Base-by-base conservation (phyloP, 2,113 vertebrate species). In the Nesoenas mayeri region DNA sequence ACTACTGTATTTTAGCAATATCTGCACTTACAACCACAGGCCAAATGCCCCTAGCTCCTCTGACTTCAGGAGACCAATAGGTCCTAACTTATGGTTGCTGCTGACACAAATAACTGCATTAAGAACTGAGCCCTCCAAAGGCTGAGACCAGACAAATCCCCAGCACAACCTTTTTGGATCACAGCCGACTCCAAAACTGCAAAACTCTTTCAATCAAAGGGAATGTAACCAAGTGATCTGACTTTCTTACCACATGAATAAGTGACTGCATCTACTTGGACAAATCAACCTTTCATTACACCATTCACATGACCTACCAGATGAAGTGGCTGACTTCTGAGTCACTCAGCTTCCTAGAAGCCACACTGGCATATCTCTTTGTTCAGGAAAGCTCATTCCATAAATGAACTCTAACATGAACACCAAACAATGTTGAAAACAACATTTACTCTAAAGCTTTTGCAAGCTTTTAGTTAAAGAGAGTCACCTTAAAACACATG, bases 251-350 rank as follows among this genome's bases (percentile, higher is more conserved):
- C 79, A 75, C 79, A 53, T 19, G 61, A 69, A 34, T 56, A 73
- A 60, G 29, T 69, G 80, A 85, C 61, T 79, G 83, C 57, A 75
- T 79, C 53, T 42, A 32, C 58, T 79, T 25, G 34, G 44, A 94
- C 77, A 95, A 72, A 93, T 54, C 72, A 32, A 12, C 47, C 50
- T 85, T 94, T 95, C 79, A 91, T 73, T 65, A 40, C 1, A 0
- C 65, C 54, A 69, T 31, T 50, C 90, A 61, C 66, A 86, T 85
- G 95, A 94, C 85, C 89, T 78, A 53, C 28, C 57, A 81, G 31
- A 92, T 75, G 62, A 88, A 93, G 84, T 82, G 73, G 60, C 92
- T 95, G 69, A 50, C 53, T 82, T 92, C 91, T 88, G 92, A 97
- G 54, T 91, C 91, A 92, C 36, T 58, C 65, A 10, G 83, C 64